phyloP scores from a whole-genome alignment of 2,888 invertebrate genomes.

The Temnothorax ravouxi region DNA sequence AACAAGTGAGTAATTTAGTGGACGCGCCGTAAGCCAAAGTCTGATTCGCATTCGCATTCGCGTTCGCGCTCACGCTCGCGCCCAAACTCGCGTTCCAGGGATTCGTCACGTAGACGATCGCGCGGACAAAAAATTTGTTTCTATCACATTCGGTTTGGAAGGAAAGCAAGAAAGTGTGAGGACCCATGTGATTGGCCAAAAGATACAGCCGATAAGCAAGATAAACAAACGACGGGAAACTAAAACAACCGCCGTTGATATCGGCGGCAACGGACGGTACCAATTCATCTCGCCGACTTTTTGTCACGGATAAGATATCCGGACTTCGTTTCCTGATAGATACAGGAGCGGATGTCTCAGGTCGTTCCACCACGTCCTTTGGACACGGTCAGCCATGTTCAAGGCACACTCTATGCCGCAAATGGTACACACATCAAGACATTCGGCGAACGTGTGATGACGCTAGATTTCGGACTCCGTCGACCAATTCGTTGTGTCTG shows the following conservation, averaged over 20 bases:
- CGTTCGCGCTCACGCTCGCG: no score
- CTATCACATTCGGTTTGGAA: no score
- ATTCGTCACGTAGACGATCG: no score
- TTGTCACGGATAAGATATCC: not conserved
- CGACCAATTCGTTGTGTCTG: not conserved
- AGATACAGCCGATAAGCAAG: no score
- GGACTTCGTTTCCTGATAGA: slow-evolving; percentile 8
- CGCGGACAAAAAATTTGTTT: no score
- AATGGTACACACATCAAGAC: not conserved
- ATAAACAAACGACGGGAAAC: not conserved
- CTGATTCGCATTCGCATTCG: no score
- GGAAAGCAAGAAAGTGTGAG: no score
- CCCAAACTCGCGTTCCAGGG: no score
- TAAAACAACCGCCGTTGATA: not conserved
- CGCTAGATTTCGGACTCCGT: not conserved
- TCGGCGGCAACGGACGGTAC: not conserved
- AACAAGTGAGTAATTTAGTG: no score
- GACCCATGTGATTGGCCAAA: no score
- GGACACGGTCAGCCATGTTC: not conserved
- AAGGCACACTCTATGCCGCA: not conserved
- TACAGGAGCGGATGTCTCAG: not conserved
- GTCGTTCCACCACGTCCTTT: not conserved
- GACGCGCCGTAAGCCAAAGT: no score
- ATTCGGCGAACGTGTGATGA: not conserved
- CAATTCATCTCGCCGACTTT: not conserved